A percentile compares a stretch with the other conserved stretches of the same genome.
Evolutionary conservation across 1,140 invertebrate species (phyloP).

Genomic region (Drosophila funebris): DNA sequence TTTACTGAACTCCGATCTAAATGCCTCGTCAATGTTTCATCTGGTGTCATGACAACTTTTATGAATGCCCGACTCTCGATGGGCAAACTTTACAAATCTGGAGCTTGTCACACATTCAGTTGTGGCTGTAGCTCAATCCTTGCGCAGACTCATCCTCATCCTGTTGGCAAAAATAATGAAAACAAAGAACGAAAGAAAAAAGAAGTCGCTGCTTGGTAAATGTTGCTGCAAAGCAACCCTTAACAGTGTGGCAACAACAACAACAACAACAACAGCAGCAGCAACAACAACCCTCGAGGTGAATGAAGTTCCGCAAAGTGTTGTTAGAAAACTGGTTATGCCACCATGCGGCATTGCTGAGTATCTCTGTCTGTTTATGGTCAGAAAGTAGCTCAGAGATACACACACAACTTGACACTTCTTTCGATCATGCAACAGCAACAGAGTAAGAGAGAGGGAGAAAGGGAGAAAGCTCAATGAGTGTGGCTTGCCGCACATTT

Average conservation of each 20-base stretch:
- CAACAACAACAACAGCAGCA: background rate
- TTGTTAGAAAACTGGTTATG: conserved; percentile 26
- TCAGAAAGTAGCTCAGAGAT: background rate
- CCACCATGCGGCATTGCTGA: conserved; percentile 5
- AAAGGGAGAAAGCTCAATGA: background rate
- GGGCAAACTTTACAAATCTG: conserved; percentile 17
- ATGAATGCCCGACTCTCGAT: background rate
- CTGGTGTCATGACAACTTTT: background rate
- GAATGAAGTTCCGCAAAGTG: conserved; percentile 26
- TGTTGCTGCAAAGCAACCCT: conserved; percentile 12
- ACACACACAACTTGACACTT: background rate
- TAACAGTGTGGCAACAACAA: background rate
- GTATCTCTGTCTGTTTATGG: background rate
- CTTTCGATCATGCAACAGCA: conserved; percentile 11
- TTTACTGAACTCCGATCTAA: no score
- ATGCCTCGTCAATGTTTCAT: conserved; percentile 23
- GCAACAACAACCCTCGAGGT: conserved; percentile 14
- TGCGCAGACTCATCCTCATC: conserved; percentile 7
- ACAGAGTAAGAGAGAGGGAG: background rate
- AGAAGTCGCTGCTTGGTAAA: conserved; percentile 19
- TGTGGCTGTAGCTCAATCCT: background rate
- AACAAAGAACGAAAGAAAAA: background rate
- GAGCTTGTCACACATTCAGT: conserved; percentile 23
- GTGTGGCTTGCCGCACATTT: background rate
- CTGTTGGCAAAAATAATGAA: background rate